A percentile compares a stretch with the other conserved stretches of the same genome.
These are phyloP conservation scores for Steinernema carpocapsae DNA, from an alignment of 2,888 invertebrate genomes.

Conservation along the genomic window DNA sequence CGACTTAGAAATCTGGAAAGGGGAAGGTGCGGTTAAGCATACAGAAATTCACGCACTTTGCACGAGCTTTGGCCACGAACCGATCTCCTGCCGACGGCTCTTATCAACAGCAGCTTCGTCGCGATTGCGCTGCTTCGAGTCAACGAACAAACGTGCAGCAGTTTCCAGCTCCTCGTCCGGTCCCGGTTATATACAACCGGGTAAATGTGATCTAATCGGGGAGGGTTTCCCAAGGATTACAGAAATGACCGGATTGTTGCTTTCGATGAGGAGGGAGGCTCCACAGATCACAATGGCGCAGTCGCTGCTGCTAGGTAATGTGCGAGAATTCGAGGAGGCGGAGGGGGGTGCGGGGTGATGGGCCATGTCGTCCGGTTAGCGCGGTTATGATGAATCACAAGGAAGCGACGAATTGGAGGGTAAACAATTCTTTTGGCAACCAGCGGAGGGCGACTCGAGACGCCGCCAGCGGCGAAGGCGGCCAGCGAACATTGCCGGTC, in stretches of 20 bases:
- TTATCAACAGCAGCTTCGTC: slow-evolving; percentile 1
- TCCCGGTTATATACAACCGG: too few species aligned
- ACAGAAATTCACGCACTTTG: too few species aligned
- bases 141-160: background rate
- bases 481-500: background rate
- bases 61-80: too few species aligned
- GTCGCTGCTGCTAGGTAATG: background rate
- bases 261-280: too few species aligned
- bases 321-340: slow-evolving; percentile 24
- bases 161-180: background rate
- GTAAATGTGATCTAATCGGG: too few species aligned
- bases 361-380: background rate
- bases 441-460: slow-evolving; percentile 2
- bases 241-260: background rate
- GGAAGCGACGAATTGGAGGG: background rate
- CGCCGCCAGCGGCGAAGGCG: background rate
- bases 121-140: background rate
- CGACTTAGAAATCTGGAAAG: too few species aligned
- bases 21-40: too few species aligned
- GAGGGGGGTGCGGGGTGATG: too few species aligned
- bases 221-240: slow-evolving; percentile 10
- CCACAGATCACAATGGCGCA: too few species aligned
- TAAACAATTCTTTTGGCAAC: slow-evolving; percentile 2
- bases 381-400: slow-evolving; percentile 20
- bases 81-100: background rate